Conservation (phyloP, 2,888 invertebrate genomes). For the Hofmannophila pseudospretella region DNA sequence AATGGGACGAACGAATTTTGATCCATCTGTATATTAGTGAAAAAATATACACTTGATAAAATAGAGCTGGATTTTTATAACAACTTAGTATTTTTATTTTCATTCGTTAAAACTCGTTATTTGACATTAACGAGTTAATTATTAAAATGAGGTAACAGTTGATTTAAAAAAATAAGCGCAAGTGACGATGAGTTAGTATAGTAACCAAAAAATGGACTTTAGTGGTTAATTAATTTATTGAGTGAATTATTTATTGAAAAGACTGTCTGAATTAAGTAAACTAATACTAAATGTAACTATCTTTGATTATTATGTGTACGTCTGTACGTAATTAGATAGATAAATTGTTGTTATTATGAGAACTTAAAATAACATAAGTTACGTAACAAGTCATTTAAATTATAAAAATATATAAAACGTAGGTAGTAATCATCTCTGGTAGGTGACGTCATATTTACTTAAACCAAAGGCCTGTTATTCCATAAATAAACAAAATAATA, state of each 20-base stretch:
- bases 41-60: too few relatives aligned
- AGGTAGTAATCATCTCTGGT: too few relatives aligned
- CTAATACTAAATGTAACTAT: neutral
- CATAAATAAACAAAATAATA: too few relatives aligned
- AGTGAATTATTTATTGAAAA: constrained; percentile 42
- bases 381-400: neutral
- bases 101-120: neutral
- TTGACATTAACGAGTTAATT: neutral
- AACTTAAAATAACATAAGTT: neutral
- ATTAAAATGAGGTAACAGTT: constrained; percentile 4
- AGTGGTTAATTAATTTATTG: constrained; percentile 17
- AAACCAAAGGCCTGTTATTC: too few relatives aligned
- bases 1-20: too few relatives aligned
- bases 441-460: too few relatives aligned
- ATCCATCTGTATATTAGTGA: too few relatives aligned
- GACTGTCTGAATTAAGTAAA: constrained; percentile 30
- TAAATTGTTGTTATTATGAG: constrained; percentile 19
- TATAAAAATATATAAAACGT: too few relatives aligned
- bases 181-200: too few relatives aligned
- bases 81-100: too few relatives aligned
- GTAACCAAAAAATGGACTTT: neutral
- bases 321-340: constrained; percentile 19
- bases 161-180: too few relatives aligned
- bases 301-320: neutral
- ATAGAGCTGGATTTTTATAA: too few relatives aligned